Evolutionary conservation across 2,113 vertebrate species (phyloP).

Genomic region (Macrotus californicus): DNA sequence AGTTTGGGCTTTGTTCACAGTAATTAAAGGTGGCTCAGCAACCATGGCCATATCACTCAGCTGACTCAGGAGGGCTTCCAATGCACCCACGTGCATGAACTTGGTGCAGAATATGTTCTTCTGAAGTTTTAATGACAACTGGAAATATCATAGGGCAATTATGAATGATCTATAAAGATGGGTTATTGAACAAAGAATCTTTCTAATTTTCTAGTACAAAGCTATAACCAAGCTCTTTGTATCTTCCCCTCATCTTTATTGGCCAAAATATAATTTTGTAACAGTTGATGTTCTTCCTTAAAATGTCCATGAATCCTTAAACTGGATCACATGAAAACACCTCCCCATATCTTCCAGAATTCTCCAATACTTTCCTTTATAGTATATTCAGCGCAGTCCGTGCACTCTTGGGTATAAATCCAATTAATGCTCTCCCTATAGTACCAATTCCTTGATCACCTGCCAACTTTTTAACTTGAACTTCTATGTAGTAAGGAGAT

Average conservation of each 20-base stretch:
- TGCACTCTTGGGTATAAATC: conserved; percentile 80
- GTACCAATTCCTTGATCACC: conserved; percentile 58
- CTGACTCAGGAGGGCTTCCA: background rate
- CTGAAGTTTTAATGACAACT: background rate
- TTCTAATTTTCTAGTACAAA: background rate
- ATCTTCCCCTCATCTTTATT: background rate
- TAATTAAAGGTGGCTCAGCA: background rate
- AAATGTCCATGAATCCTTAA: background rate
- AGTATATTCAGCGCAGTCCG: conserved; percentile 75
- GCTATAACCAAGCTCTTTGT: background rate
- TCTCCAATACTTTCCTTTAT: conserved; percentile 73
- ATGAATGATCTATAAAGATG: background rate
- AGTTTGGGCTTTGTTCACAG: background rate
- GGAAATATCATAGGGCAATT: background rate
- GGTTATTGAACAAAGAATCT: background rate
- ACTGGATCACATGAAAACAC: conserved; percentile 76
- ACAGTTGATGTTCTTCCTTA: background rate
- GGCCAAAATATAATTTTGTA: background rate
- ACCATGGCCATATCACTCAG: background rate
- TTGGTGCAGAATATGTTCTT: background rate
- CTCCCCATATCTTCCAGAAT: conserved; percentile 79
- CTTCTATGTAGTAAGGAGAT: conserved; percentile 75
- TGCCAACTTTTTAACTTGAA: conserved; percentile 75
- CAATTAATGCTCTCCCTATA: conserved; percentile 75
- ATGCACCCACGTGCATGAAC: background rate